Base-by-base conservation (phyloP, 2,797 vertebrate species). In the Nasua narica region DNA sequence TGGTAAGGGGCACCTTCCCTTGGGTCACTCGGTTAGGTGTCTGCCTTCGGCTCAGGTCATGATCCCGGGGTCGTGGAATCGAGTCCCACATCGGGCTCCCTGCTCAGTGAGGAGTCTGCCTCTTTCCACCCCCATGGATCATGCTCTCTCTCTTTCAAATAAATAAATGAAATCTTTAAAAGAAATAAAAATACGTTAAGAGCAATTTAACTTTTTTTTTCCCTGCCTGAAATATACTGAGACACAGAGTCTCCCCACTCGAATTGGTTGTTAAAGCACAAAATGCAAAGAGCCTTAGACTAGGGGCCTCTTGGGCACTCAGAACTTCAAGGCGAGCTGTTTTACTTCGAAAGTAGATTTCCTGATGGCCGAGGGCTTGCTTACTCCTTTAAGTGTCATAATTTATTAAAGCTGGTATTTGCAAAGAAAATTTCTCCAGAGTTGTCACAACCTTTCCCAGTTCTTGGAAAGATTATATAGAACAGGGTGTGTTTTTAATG, bases 101-200 rank as follows among this genome's bases (percentile, higher is more conserved):
- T 67, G 62, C 62, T 19, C 62, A 35, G n/a, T 1, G 2, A 4
- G 32, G 12, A 35, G 65, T 4, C 65, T 67, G 16, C n/a, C 4
- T 67, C 62, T 19, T 7, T n/a, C 65, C n/a, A 35, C 8, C 1
- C 32, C 7, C 32, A 18, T 0, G 6, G 62, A 16, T 67, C n/a
- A 35, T 67, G n/a, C 8, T 67, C n/a, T 67, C 12, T 60, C 6
- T 62, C 29, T 62, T 6, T 62, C 60, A 62, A 62, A 16, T 62
- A n/a, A 16, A 62, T 62, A 32, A 65, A 67, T 10, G n/a, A 65
- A n/a, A n/a, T 65, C 32, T 67, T 18, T 18, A 67, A 67, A 46
- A 91, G 90, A 95, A 94, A n/a, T 40, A 91, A 95, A 92, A 94
- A 58, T 58, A 48, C 74, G 16, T 94, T 29, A 77, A 72, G 40